phyloP scores from a whole-genome alignment of 2,797 vertebrate genomes.

The Scyliorhinus canicula region DNA sequence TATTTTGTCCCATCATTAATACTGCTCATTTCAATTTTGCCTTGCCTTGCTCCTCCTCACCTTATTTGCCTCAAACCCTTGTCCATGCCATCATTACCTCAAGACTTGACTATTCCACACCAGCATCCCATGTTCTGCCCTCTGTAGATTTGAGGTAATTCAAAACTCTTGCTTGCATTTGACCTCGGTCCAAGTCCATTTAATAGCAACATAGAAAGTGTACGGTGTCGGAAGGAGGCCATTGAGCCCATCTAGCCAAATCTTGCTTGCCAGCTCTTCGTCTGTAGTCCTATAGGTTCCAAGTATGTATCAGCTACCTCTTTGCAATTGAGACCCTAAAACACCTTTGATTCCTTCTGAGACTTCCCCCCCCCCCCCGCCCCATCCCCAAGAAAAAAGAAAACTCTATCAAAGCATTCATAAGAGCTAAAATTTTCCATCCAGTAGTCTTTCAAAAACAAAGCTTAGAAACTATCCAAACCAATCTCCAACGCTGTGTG shows the following conservation, averaged over 20 bases:
- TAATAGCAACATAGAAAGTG: neutral
- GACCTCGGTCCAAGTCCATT: neutral
- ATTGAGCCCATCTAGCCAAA: neutral
- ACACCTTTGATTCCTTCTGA: too few species aligned
- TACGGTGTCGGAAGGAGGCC: too few species aligned
- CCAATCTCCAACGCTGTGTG: neutral
- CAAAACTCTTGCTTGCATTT: neutral
- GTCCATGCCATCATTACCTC: neutral
- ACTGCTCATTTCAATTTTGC: neutral
- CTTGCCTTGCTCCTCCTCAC: neutral
- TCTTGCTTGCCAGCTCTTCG: neutral
- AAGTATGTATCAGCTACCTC: neutral
- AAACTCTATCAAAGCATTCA: too few species aligned
- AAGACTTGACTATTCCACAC: neutral
- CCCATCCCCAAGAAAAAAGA: too few species aligned
- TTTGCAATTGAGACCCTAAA: too few species aligned
- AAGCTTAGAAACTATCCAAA: neutral
- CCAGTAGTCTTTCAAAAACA: neutral
- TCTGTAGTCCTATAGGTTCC: neutral
- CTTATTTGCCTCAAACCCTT: neutral
- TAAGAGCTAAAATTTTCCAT: too few species aligned
- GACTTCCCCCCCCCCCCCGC: too few species aligned
- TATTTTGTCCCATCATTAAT: neutral
- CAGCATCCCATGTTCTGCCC: neutral
- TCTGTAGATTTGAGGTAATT: neutral